Conservation (phyloP, 2,888 invertebrate species). For the Sthenelais limicola region DNA sequence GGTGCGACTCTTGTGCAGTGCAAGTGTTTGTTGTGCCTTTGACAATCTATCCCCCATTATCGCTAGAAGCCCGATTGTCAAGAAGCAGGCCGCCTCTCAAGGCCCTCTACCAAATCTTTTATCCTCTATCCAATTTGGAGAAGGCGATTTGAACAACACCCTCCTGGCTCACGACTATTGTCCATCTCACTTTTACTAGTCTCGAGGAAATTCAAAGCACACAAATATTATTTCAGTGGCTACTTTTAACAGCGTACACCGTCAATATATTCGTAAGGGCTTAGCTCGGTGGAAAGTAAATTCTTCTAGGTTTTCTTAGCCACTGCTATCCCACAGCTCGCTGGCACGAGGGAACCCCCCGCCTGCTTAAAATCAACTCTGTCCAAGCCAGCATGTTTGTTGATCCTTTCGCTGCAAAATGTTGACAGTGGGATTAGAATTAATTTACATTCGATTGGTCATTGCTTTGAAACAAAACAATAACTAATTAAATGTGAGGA, state of each 20-base stretch:
- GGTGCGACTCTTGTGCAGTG: no score
- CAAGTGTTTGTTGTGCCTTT: conserved; percentile 10
- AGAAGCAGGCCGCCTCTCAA: neutral
- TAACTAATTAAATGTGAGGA: conserved; percentile 26
- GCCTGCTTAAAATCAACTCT: conserved; percentile 27
- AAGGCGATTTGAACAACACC: neutral
- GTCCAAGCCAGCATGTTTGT: conserved; percentile 13
- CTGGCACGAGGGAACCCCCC: neutral
- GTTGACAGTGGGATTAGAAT: conserved; percentile 29
- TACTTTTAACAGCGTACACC: conserved; percentile 2
- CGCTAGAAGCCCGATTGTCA: neutral
- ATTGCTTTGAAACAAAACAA: conserved; percentile 34
- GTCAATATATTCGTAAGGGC: conserved; percentile 14
- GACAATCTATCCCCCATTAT: neutral
- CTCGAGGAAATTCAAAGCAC: conserved; percentile 36
- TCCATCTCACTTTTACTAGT: conserved; percentile 22
- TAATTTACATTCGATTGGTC: conserved; percentile 21
- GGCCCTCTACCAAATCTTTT: neutral
- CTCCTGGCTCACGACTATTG: neutral
- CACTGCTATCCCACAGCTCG: neutral
- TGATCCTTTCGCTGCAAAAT: conserved; percentile 16
- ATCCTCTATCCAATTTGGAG: conserved; percentile 29
- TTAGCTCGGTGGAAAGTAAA: conserved; percentile 10
- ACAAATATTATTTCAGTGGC: conserved; percentile 36
- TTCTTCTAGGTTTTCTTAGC: conserved; percentile 16